These are phyloP conservation scores for Blomia tropicalis DNA, from an alignment of 2,888 invertebrate species.

Conservation along the genomic window DNA sequence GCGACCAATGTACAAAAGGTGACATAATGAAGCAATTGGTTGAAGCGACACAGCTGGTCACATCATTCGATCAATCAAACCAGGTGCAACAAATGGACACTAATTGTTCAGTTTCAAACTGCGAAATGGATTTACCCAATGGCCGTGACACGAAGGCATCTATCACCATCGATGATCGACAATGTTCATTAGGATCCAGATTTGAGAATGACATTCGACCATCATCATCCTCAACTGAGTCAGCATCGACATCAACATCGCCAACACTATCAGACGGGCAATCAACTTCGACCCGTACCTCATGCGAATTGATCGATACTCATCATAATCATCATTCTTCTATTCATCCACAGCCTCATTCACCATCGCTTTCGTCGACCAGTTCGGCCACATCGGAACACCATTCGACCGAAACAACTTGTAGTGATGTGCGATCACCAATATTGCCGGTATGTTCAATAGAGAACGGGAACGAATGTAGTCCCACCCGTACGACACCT, in stretches of 20 bases:
- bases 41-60: not conserved
- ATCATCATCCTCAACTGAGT: not conserved
- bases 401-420: too few species aligned
- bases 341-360: too few species aligned
- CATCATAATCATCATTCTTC: too few species aligned
- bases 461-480: too few species aligned
- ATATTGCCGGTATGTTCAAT: too few species aligned
- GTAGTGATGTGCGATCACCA: too few species aligned
- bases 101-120: not conserved
- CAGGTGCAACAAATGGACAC: not conserved
- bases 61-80: not conserved
- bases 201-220: not conserved
- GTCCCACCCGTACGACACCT: too few species aligned
- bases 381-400: too few species aligned
- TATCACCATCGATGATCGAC: not conserved
- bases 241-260: not conserved
- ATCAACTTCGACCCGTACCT: too few species aligned
- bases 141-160: not conserved
- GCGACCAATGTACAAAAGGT: not conserved
- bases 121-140: not conserved
- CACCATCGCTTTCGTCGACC: too few species aligned
- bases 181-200: constrained; percentile 8
- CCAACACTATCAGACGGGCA: too few species aligned
- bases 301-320: too few species aligned
- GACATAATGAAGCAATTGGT: not conserved